Percentiles rank a stretch among this genome's conserved stretches.
phyloP scores from a whole-genome alignment of 2,113 vertebrate species.

The Actinemys pallida region DNA sequence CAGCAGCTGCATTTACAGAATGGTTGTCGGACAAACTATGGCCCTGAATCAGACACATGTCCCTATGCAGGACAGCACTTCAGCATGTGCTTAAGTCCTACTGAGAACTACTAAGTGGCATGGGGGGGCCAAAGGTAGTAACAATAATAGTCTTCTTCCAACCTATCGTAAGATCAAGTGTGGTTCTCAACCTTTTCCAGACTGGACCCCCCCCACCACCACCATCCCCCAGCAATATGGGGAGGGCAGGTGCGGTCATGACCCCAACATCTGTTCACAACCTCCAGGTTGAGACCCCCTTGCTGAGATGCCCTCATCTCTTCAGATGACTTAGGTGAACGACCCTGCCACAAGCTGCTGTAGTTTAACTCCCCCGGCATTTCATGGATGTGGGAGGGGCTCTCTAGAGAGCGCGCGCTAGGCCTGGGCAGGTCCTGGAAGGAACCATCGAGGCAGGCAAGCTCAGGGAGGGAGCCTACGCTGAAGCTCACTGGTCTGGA shows the following conservation, averaged over 20 bases:
- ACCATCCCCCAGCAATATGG: background rate
- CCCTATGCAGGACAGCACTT: background rate
- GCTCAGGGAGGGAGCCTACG: background rate
- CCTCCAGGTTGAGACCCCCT: background rate
- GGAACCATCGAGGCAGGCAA: background rate
- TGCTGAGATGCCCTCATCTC: background rate
- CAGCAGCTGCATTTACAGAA: background rate
- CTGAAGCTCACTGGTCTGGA: background rate
- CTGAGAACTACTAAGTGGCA: background rate
- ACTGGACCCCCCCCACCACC: rapidly evolving
- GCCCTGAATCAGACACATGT: background rate
- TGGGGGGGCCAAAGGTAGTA: background rate
- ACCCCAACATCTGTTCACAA: background rate
- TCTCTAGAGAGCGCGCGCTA: background rate
- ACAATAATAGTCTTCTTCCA: background rate
- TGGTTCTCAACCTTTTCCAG: background rate
- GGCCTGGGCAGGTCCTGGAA: background rate
- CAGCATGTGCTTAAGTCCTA: too few species aligned
- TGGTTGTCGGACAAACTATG: background rate
- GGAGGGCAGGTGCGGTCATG: background rate
- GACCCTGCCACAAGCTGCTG: background rate
- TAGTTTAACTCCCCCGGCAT: background rate
- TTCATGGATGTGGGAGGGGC: background rate
- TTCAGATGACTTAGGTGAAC: background rate
- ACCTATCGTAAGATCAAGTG: too few species aligned